Evolutionary conservation across 2,888 invertebrate species (phyloP), one percentile per base, ranked within the genome.

Genomic region (Poecilus cupreus): DNA sequence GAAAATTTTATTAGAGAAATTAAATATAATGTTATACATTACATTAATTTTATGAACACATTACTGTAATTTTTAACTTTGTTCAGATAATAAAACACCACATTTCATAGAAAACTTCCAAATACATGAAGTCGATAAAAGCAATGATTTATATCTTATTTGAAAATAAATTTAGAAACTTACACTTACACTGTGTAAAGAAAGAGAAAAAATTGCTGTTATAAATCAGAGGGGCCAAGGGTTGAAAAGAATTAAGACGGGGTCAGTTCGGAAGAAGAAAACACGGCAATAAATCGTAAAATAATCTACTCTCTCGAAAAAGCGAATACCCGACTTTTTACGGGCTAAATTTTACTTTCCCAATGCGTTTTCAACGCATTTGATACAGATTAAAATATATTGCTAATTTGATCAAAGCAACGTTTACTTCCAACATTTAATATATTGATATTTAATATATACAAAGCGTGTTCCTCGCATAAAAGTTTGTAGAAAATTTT

Each of bases 281-380:
- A 80, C 80, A 68, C n/a, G n/a, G 49, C 10, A 24, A 79, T 79
- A 79, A 79, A 79, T 79, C 49, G n/a, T 46, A 26, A 79, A 79
- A 64, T 68, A 79, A 68, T 46, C 24, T 60, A 54, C 26, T n/a
- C 18, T 24, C 54, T 77, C 39, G 37, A 77, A 60, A 77, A 5
- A 22, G 11, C 10, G 22, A 37, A 70, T 37, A 70, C 39, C 37
- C 26, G 11, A 16, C 13, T 70, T 32, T 18, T 37, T 13, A 11
- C 22, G 1, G 10, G 64, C n/a, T 24, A 24, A 24, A 64, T 32
- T 32, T 32, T 32, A 3, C 32, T 32, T 32, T 32, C 2, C 26
- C 5, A 26, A 26, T 26, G 26, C 5, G 26, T 2, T 26, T 5
- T 43, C 3, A 5, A 43, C 10, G 13, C 10, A 46, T 46, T 4